Base-by-base conservation (phyloP, 92 coral and sea anemone genomes). In the Metridium senile region DNA sequence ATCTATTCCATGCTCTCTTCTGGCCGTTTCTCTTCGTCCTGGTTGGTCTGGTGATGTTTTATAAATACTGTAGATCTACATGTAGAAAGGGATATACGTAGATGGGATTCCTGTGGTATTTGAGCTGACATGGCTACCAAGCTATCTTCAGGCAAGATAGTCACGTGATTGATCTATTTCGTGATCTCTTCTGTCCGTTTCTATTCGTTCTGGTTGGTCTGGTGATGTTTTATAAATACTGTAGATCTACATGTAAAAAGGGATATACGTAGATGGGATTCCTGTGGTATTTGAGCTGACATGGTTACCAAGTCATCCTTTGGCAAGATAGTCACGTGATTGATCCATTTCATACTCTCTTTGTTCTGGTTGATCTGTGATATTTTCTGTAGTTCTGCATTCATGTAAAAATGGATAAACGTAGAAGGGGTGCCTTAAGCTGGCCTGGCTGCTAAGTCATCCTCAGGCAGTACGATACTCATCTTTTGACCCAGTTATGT, bases 21-120 rank as follows among this genome's bases (percentile, higher is more conserved):
- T 79, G 84, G 84, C 84, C 84, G 20, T 68, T 56, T 19, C 51
- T 79, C 57, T 32, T 79, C 16, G 76, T 79, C 9, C 16, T 79
- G 26, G 1, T 39, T 10, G 84, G 84, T 0, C 1, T 68, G 0
- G 18, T 57, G 3, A 54, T 68, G 67, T 70, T 79, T 26, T 79
- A 43, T 31, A 79, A 33, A 32, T 77, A 19, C 33, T 64, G 68
- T 32, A 77, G 67, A 47, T 57, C 78, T 2, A 26, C 28, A 29
- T 16, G n/a, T 7, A 28, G 17, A 21, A 26, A 23, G 6, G 26
- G 65, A 19, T 59, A 1, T 59, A 17, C 65, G 26, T 59, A 59
- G 70, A 31, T 31, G 70, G 70, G 21, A 11, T 11, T 30, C 70
- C 70, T 30, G 49, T 23, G 46, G 21, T 30, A 19, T 35, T 25